Evolutionary conservation across 1,140 invertebrate genomes (phyloP).

Genomic region (Lerema accius): DNA sequence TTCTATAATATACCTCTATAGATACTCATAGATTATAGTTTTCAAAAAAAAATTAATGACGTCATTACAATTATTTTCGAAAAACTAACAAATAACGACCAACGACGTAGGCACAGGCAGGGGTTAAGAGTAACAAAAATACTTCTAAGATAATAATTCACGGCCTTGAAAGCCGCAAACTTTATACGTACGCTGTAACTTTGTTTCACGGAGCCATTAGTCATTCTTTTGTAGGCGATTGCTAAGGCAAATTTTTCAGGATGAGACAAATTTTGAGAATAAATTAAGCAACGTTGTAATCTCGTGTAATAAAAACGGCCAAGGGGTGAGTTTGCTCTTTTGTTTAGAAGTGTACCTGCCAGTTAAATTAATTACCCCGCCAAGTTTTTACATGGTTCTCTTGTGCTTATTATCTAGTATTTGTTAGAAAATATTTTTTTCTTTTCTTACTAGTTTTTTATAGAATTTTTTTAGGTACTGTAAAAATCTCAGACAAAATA

Average conservation of each 20-base stretch:
- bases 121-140: slow-evolving; percentile 46
- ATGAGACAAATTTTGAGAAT: slow-evolving; percentile 81
- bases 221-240: slow-evolving; percentile 81
- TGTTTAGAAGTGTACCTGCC: slow-evolving; percentile 55
- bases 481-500: too few species aligned
- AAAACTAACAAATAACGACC: too few species aligned
- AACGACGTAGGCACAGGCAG: slow-evolving; percentile 1
- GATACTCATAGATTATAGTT: too few species aligned
- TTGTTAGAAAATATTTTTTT: slow-evolving; percentile 16
- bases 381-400: slow-evolving; percentile 33
- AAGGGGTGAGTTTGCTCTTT: slow-evolving; percentile 52
- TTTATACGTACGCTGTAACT: slow-evolving; percentile 70
- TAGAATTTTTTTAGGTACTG: neutral
- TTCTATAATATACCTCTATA: too few species aligned
- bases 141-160: slow-evolving; percentile 73
- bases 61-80: too few species aligned
- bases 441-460: neutral
- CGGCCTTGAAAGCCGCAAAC: slow-evolving; percentile 74
- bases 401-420: slow-evolving; percentile 12
- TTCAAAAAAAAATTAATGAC: too few species aligned
- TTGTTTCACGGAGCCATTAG: slow-evolving; percentile 77
- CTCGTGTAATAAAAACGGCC: slow-evolving; percentile 71
- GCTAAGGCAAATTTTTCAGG: slow-evolving; percentile 77
- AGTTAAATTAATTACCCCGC: slow-evolving; percentile 48
- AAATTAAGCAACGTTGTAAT: slow-evolving; percentile 79